Evolutionary conservation across 2,888 invertebrate species (phyloP), one percentile per base, ranked within the genome.

Genomic region (Dastarcus helophoroides): DNA sequence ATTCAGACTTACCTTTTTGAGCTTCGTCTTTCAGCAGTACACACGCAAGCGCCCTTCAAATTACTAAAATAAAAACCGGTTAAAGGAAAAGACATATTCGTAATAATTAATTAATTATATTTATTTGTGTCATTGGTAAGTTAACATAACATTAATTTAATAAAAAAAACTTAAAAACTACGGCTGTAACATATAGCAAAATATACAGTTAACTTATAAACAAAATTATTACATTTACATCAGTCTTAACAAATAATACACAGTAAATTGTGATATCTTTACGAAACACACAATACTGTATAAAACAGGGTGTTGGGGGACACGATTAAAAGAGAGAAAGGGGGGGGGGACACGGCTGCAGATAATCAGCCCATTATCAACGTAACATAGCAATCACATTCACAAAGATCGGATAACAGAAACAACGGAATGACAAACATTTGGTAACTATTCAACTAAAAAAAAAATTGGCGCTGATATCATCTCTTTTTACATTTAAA

Each of bases 201-300:
- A 40, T 38, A 37, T 42, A 42, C 34, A 40, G 27, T 25, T 26
- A 39, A 38, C 38, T 34, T 36, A 41, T 37, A 36, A 42, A 40
- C 37, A 40, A 39, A 46, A 35, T 36, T 35, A 43, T 34, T 36
- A 40, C 36, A 39, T 44, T 49, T 47, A 50, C 22, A 50, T 55
- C 56, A 56, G 56, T 56, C 56, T 56, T 54, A 50, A 56, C 51
- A 54, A 56, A 56, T 51, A 51, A 53, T 54, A 53, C 53, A 53
- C 48, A 44, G 41, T 48, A 43, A 44, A 38, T 44, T 26, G 26
- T 9, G n/a, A n/a, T n/a, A n/a, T n/a, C n/a, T n/a, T n/a, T n/a
- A n/a, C n/a, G n/a, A n/a, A n/a, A n/a, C n/a, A n/a, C n/a, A n/a
- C n/a, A n/a, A n/a, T n/a, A n/a, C n/a, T n/a, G n/a, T n/a, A n/a